These are phyloP conservation scores for Drosophila baimaii DNA, from an alignment of 1,140 invertebrate genomes.

Conservation along the genomic window DNA sequence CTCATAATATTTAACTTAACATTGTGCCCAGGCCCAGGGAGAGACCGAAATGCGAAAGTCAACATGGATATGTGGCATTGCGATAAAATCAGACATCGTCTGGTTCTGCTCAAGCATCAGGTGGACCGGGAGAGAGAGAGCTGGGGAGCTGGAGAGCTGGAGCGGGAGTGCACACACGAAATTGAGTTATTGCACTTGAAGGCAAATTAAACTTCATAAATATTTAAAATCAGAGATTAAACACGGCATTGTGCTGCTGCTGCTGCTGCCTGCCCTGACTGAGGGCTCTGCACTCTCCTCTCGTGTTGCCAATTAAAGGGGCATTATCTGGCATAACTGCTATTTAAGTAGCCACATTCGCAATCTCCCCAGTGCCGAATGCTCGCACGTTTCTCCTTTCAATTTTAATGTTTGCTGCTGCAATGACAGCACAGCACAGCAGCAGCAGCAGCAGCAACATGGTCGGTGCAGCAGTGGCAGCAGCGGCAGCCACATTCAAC, in stretches of 20 bases:
- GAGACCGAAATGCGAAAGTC: conserved; percentile 73
- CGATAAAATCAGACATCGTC: conserved; percentile 71
- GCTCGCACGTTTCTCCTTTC: conserved; percentile 56
- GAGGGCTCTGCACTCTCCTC: conserved; percentile 11
- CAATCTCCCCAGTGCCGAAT: conserved; percentile 28
- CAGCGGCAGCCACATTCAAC: conserved; percentile 28
- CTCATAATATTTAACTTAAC: conserved; percentile 83
- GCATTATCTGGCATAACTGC: conserved; percentile 69
- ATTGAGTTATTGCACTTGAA: conserved; percentile 84
- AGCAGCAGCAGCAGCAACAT: conserved; percentile 24
- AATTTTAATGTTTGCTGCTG: conserved; percentile 48
- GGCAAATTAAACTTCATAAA: conserved; percentile 84
- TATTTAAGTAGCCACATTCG: conserved; percentile 55
- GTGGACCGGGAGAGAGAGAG: conserved; percentile 29
- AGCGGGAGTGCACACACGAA: conserved; percentile 58
- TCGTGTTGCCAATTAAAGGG: conserved; percentile 74
- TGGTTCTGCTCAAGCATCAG: conserved; percentile 36
- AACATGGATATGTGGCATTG: conserved; percentile 57
- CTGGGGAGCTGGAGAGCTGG: conserved; percentile 11
- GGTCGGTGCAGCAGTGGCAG: conserved; percentile 3
- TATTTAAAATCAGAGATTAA: conserved; percentile 84
- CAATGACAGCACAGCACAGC: conserved; percentile 33
- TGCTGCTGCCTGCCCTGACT: neutral
- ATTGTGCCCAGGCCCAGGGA: conserved; percentile 57
- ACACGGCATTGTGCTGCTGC: conserved; percentile 51